Percentiles rank a stretch among this genome's conserved stretches.
Conservation (phyloP, 1,140 invertebrate genomes). For the Agrypnia vestita region DNA sequence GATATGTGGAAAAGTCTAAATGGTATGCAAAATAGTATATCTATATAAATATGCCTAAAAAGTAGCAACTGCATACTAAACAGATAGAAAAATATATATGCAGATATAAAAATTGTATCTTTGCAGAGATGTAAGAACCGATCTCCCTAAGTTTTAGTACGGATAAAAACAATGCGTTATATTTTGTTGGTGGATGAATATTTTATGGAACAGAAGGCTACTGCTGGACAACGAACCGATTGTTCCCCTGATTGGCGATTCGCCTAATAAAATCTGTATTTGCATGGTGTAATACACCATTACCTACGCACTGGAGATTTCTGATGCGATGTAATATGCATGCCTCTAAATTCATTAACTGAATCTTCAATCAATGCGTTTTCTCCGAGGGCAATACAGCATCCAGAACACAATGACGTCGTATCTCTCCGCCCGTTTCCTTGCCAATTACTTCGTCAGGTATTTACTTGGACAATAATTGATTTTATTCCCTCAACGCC, state of each 20-base stretch:
- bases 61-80: too few species aligned
- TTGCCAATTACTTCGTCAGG: conserved; percentile 53
- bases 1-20: too few species aligned
- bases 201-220: too few species aligned
- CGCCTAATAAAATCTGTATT: not conserved
- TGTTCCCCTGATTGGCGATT: not conserved
- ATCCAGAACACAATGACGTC: conserved; percentile 30
- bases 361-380: conserved; percentile 16
- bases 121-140: too few species aligned
- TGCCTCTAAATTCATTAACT: conserved; percentile 31
- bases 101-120: too few species aligned
- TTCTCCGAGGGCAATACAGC: not conserved
- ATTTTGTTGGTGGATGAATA: too few species aligned
- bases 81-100: too few species aligned
- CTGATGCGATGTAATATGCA: conserved; percentile 22
- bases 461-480: conserved; percentile 52
- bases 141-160: too few species aligned
- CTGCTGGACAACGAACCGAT: too few species aligned
- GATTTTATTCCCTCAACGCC: conserved; percentile 52
- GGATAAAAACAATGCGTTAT: too few species aligned
- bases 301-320: not conserved
- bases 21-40: too few species aligned
- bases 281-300: not conserved
- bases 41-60: too few species aligned
- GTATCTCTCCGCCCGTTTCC: conserved; percentile 32